Conservation (phyloP, 2,888 invertebrate genomes). For the Choristoneura rosaceana region DNA sequence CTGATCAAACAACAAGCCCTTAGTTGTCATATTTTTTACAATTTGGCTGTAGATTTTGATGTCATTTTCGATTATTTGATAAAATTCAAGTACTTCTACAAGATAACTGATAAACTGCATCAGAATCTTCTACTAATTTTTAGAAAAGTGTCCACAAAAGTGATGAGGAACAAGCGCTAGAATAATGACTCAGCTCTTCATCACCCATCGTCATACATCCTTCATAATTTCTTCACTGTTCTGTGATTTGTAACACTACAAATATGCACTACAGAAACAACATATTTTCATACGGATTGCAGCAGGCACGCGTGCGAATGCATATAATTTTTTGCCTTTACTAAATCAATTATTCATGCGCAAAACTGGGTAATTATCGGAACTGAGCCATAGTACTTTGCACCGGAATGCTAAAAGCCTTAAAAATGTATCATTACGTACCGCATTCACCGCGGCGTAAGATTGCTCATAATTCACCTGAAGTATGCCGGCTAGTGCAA, state of each 20-base stretch:
- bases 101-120: too few relatives aligned
- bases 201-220: too few relatives aligned
- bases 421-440: constrained; percentile 10
- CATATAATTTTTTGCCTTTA: constrained; percentile 19
- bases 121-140: too few relatives aligned
- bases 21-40: too few relatives aligned
- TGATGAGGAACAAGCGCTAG: too few relatives aligned
- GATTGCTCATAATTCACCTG: constrained; percentile 19
- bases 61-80: too few relatives aligned
- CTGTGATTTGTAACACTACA: not conserved
- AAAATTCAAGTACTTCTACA: too few relatives aligned
- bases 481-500: constrained; percentile 21
- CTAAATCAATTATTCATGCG: constrained; percentile 23
- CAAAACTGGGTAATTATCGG: constrained; percentile 26
- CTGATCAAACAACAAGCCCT: too few relatives aligned
- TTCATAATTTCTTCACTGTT: not conserved
- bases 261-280: not conserved
- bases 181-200: too few relatives aligned
- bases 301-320: constrained; percentile 21
- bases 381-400: constrained; percentile 19
- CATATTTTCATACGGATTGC: constrained; percentile 17
- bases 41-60: too few relatives aligned
- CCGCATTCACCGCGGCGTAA: constrained; percentile 13
- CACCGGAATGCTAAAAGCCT: constrained; percentile 1
- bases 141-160: too few relatives aligned